Percentiles rank a stretch among this genome's conserved stretches.
phyloP scores from a whole-genome alignment of 2,888 invertebrate species.

The Drosophila paramelanica region DNA sequence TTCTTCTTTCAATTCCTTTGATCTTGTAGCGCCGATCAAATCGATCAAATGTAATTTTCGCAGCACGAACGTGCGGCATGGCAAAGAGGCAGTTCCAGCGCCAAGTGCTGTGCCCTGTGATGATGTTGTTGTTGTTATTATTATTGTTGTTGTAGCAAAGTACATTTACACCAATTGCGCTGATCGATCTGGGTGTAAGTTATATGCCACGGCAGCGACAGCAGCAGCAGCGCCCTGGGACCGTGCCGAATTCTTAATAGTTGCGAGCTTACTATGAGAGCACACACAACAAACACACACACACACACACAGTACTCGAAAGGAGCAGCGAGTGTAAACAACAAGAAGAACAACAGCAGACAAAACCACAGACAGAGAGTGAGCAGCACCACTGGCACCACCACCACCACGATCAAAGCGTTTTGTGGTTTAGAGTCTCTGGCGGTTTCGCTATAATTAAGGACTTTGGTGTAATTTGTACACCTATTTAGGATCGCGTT shows the following conservation, averaged over 20 bases:
- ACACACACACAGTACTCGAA: slow-evolving; percentile 13
- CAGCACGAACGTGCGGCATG: slow-evolving; percentile 80
- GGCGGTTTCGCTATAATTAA: slow-evolving; percentile 85
- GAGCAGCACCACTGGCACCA: slow-evolving; percentile 10
- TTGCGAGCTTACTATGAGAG: slow-evolving; percentile 72
- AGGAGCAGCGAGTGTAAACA: slow-evolving; percentile 61
- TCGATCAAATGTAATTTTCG: slow-evolving; percentile 85
- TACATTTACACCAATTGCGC: slow-evolving; percentile 83
- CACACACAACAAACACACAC: slow-evolving; percentile 23
- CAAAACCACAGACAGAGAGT: slow-evolving; percentile 23
- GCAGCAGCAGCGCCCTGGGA: slow-evolving; percentile 53
- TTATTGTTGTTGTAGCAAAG: slow-evolving; percentile 60
- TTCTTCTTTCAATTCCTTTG: slow-evolving; percentile 78
- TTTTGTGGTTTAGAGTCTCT: slow-evolving; percentile 59
- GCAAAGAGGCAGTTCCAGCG: slow-evolving; percentile 53
- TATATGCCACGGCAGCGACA: slow-evolving; percentile 70
- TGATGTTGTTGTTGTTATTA: slow-evolving; percentile 29
- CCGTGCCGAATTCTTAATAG: slow-evolving; percentile 83
- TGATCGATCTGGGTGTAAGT: slow-evolving; percentile 82
- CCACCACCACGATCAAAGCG: slow-evolving; percentile 48
- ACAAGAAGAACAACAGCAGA: slow-evolving; percentile 17
- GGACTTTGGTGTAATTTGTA: slow-evolving; percentile 85
- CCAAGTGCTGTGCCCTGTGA: slow-evolving; percentile 71
- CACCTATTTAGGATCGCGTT: slow-evolving; percentile 85
- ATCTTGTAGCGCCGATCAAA: slow-evolving; percentile 85